Base-by-base conservation (phyloP, 2,113 vertebrate species). In the Copsychus sechellarum region DNA sequence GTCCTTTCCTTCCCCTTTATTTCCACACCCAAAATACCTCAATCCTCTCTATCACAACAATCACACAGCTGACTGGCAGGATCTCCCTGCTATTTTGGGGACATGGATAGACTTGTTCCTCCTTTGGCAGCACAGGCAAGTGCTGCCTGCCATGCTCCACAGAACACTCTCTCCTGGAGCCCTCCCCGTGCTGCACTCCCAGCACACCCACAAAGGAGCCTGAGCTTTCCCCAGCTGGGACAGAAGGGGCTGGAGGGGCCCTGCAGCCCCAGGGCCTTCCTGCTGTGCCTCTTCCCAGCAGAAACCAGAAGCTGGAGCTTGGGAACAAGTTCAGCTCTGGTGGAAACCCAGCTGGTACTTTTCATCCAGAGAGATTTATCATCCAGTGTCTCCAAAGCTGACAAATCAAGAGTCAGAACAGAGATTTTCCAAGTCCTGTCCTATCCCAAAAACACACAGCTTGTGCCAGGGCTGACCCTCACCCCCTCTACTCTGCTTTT, bases 11-110 rank as follows among this genome's bases (percentile, higher is more conserved):
- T 94, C 73, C 65, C 78, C 73, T 87, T 90, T 83, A 67, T 80
- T 95, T 88, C 92, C 87, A 86, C 82, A 88, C 64, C 79, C 90
- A 45, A 90, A 88, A 93, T 67, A 86, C 88, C 80, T 92, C 82
- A 72, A 23, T 67, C 71, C 47, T 91, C 56, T 86, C 72, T 16
- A 84, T 76, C 74, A 62, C 56, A 53, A 72, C 51, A 96, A 70
- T 57, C 23, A 88, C 81, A 56, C 81, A 87, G 93, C 89, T 92
- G 94, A 79, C 53, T 84, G 78, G 73, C 86, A 87, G 88, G 92
- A 83, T 92, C 82, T 91, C 88, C 95, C 88, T 70, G 77, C 74
- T 94, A 78, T 92, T 92, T 40, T 2, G 4, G 79, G 88, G 72
- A 73, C 77, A 86, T 4, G 45, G 61, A 56, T 11, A 92, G 76